A percentile compares a stretch with the other conserved stretches of the same genome.
Conservation (phyloP, 2,113 vertebrate genomes). For the Benitochromis conjunctus region DNA sequence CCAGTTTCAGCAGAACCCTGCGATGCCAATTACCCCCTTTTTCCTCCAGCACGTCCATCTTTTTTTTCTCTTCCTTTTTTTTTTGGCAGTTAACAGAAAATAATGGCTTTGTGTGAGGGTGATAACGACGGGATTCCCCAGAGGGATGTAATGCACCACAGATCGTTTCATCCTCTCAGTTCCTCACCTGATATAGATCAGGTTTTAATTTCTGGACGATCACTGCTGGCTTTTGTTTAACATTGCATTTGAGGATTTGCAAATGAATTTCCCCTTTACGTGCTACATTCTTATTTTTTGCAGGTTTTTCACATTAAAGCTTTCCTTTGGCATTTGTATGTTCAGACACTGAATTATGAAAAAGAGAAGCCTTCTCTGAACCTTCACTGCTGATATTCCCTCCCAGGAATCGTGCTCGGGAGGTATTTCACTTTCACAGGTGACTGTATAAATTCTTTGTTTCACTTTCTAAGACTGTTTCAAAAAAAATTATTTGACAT, state of each 20-base stretch:
- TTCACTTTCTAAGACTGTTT: background rate
- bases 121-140: background rate
- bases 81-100: background rate
- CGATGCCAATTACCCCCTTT: constrained; percentile 15
- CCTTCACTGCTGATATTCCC: background rate
- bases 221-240: background rate
- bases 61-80: background rate
- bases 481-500: background rate
- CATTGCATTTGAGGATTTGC: background rate
- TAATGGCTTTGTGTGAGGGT: constrained; percentile 5
- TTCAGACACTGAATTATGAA: background rate
- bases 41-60: background rate
- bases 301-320: constrained; percentile 15
- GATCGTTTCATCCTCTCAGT: no score
- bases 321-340: background rate
- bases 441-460: constrained; percentile 8
- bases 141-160: background rate
- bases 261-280: background rate
- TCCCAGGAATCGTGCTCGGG: background rate
- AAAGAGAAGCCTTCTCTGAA: background rate
- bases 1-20: background rate
- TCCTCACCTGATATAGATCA: background rate
- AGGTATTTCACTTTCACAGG: constrained; percentile 11
- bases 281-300: background rate
- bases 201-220: background rate